Conservation (phyloP, 1,140 invertebrate genomes). For the Magallana angulata region DNA sequence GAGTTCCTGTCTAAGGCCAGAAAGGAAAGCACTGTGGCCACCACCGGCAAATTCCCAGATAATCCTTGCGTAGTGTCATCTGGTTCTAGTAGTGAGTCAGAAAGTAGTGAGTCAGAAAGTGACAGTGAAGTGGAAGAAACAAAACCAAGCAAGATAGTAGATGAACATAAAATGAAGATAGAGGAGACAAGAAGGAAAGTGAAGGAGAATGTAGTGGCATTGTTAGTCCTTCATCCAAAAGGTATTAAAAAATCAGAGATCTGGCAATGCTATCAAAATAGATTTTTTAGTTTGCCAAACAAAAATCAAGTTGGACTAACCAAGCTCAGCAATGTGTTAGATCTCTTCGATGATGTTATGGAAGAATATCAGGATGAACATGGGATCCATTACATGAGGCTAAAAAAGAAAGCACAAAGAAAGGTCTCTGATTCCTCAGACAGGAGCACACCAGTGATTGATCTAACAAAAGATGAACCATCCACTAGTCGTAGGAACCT, state of each 20-base stretch:
- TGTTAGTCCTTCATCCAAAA: constrained; percentile 45
- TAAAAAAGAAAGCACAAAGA: not conserved
- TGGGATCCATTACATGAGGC: constrained; percentile 15
- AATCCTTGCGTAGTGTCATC: not conserved
- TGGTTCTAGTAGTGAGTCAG: constrained; percentile 1
- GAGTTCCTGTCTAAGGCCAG: not conserved
- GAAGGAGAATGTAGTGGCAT: constrained; percentile 48
- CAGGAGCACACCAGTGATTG: not conserved
- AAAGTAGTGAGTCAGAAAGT: constrained; percentile 1
- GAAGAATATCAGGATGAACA: constrained; percentile 42
- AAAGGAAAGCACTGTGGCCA: not conserved
- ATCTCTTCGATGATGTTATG: constrained; percentile 41
- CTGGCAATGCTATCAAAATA: constrained; percentile 13
- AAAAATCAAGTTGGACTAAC: constrained; percentile 42
- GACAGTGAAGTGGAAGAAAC: constrained; percentile 23
- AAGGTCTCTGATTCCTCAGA: not conserved
- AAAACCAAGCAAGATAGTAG: not conserved
- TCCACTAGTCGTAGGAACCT: not conserved
- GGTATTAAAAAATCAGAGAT: constrained; percentile 48
- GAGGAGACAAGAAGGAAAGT: not conserved
- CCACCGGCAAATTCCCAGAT: not conserved
- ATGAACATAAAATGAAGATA: not conserved
- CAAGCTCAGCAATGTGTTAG: constrained; percentile 46
- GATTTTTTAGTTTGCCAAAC: constrained; percentile 10
- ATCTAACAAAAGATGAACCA: not conserved